A percentile compares a stretch with the other conserved stretches of the same genome.
Evolutionary conservation across 2,113 vertebrate genomes (phyloP).

Genomic region (human): DNA sequence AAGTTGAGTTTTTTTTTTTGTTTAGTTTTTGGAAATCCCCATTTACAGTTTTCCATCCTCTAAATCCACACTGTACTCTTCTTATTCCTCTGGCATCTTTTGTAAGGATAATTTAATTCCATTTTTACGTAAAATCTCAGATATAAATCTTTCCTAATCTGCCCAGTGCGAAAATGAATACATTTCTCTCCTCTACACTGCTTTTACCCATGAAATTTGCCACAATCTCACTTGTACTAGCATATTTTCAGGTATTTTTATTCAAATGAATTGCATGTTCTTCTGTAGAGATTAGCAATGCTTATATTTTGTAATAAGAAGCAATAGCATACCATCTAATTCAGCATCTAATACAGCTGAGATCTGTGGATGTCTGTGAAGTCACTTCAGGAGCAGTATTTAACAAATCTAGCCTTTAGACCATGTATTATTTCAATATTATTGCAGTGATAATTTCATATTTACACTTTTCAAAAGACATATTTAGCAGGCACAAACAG

Average conservation of each 20-base stretch:
- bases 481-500: neutral
- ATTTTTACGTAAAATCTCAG: neutral
- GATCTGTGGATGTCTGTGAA: neutral
- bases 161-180: neutral
- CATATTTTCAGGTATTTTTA: neutral
- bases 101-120: neutral
- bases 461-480: neutral
- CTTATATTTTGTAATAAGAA: neutral
- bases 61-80: neutral
- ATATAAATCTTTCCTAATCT: neutral
- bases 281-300: neutral
- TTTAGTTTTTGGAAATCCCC: neutral
- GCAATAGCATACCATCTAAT: neutral
- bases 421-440: neutral
- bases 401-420: neutral
- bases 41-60: neutral
- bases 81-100: neutral
- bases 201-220: neutral
- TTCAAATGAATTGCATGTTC: neutral
- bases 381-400: neutral
- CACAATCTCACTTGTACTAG: neutral
- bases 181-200: neutral
- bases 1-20: neutral
- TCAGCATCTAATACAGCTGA: neutral
- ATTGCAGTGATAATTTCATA: neutral